Base-by-base conservation (phyloP, 2,797 vertebrate genomes). In the Melanotaenia pygmaea region DNA sequence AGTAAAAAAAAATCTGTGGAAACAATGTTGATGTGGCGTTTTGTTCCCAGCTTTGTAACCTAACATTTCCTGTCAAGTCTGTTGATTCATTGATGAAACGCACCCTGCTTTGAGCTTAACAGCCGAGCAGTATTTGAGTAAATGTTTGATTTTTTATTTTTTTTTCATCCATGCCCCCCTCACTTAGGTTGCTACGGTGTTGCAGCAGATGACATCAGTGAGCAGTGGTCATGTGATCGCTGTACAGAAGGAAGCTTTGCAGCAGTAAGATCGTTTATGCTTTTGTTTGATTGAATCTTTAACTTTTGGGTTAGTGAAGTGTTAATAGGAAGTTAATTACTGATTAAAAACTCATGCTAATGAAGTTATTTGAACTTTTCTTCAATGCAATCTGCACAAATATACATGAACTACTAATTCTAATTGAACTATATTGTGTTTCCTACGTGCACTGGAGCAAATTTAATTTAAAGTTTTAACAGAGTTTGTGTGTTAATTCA, bases 131-230 rank as follows among this genome's bases (percentile, higher is more conserved):
- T n/a, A 64, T 72, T 61, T 58, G 47, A 74, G 53, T 37, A 9
- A 26, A 7, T 45, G 43, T 11, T 47, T 12, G 63, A 14, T 11
- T 59, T 69, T 56, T 51, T 26, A 26, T 26, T 30, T 30, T 57
- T 67, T 70, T 73, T 22, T 28, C 3, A 43, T 64, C 54, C 8
- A n/a, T 77, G 37, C 1, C n/a, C 61, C 28, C 26, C 47, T 83
- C 11, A 63, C 70, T 51, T 77, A 98, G 98, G 97, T 95, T 99
- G 97, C 91, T 99, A 99, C 50, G 97, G 98, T 65, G 92, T 98
- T 74, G 91, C 95, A 76, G 94, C 94, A 77, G 91, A 94, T 40
- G 95, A 96, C 68, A 91, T 96, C 79, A 81, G 72, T 24, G 91
- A 94, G 28, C 94, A 93, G 70, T 99, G 98, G 97, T 93, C 94